A percentile compares a stretch with the other conserved stretches of the same genome.
Evolutionary conservation across 2,888 invertebrate genomes (phyloP).

Genomic region (Octonoba sinensis): DNA sequence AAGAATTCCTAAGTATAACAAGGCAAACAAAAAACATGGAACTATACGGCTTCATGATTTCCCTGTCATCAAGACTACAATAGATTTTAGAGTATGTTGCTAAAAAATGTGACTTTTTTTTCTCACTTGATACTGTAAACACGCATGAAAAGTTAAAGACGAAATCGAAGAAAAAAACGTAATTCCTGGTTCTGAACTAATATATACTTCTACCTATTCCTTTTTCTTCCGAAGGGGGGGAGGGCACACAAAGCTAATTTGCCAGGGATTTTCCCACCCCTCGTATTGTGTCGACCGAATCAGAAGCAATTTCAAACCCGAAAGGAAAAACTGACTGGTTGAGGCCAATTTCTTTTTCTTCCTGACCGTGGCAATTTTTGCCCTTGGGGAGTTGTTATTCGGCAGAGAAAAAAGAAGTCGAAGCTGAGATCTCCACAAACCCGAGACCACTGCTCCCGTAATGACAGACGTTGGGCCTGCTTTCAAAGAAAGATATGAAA

Average conservation of each 20-base stretch:
- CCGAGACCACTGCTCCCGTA: slow-evolving; percentile 21
- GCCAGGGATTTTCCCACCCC: slow-evolving; percentile 37
- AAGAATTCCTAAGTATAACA: too few species aligned
- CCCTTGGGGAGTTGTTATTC: slow-evolving; percentile 51
- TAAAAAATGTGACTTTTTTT: background rate
- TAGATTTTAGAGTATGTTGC: too few species aligned
- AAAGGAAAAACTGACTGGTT: too few species aligned
- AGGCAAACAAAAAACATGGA: too few species aligned
- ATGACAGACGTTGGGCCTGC: slow-evolving; percentile 33
- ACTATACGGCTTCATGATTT: too few species aligned
- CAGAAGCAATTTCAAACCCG: slow-evolving; percentile 8
- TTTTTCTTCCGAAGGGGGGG: slow-evolving; percentile 4
- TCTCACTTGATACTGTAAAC: background rate
- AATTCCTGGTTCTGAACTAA: slow-evolving; percentile 11
- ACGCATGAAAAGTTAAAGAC: slow-evolving; percentile 17
- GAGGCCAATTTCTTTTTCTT: too few species aligned
- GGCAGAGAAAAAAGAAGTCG: background rate
- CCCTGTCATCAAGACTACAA: too few species aligned
- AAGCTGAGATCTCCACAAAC: too few species aligned
- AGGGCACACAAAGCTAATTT: slow-evolving; percentile 25
- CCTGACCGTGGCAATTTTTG: slow-evolving; percentile 39
- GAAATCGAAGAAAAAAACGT: background rate
- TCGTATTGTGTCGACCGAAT: slow-evolving; percentile 40
- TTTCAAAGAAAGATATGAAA: slow-evolving; percentile 28
- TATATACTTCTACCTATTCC: background rate